These are phyloP conservation scores for Hyposoter didymator DNA, from an alignment of 2,888 invertebrate genomes.

Conservation along the genomic window DNA sequence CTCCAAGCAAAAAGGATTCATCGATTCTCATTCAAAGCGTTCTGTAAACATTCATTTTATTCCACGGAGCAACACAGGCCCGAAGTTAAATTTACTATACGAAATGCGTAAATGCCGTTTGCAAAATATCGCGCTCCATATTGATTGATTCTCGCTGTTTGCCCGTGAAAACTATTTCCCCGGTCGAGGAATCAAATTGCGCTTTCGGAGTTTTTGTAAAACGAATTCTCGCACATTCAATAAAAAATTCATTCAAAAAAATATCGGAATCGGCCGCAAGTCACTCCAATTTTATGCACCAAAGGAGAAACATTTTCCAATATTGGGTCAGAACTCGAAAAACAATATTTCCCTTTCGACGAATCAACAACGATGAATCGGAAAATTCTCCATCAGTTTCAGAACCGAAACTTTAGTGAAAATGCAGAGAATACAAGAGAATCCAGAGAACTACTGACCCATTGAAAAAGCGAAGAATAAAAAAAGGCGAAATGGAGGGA, in stretches of 20 bases:
- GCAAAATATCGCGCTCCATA: background rate
- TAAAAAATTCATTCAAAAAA: too few species aligned
- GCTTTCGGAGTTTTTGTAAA: too few species aligned
- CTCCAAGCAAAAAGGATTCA: background rate
- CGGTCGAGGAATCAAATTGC: too few species aligned
- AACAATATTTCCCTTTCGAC: too few species aligned
- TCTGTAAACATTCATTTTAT: constrained; percentile 4
- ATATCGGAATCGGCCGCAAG: too few species aligned
- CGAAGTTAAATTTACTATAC: too few species aligned
- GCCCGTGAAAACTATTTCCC: background rate
- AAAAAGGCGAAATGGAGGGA: background rate
- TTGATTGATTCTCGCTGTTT: background rate
- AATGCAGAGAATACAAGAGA: background rate
- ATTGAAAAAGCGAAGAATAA: background rate
- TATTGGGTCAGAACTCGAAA: too few species aligned
- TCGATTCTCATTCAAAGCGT: background rate
- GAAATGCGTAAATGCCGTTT: background rate
- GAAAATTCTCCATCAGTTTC: background rate
- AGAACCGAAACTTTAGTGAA: background rate
- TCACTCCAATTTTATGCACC: too few species aligned
- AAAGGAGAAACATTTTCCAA: too few species aligned
- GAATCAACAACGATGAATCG: too few species aligned
- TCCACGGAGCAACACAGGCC: background rate
- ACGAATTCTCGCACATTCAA: too few species aligned
- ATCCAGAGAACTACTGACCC: background rate